Evolutionary conservation across 1,140 invertebrate genomes (phyloP).

Genomic region (Pseudachorutes palmiensis): DNA sequence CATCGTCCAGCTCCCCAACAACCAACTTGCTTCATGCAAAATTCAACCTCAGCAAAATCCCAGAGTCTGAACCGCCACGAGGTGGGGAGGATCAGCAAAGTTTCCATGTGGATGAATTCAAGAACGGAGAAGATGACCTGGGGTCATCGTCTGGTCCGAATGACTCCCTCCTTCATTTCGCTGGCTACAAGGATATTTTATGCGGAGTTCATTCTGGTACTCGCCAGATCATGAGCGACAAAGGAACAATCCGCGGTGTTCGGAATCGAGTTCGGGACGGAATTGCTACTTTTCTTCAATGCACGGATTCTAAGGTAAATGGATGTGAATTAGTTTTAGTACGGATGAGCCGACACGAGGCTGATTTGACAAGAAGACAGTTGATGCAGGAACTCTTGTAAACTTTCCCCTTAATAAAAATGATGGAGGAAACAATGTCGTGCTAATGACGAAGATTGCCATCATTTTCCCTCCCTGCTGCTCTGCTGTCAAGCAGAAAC

Average conservation of each 20-base stretch:
- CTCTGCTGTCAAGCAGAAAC: no score
- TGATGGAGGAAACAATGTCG: no score
- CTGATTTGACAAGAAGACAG: no score
- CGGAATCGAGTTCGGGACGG: conserved; percentile 87
- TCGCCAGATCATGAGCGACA: conserved; percentile 60
- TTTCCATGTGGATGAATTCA: conserved; percentile 70
- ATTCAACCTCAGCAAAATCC: not conserved
- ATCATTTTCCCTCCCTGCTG: no score
- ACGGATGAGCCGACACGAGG: no score
- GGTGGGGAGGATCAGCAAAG: conserved; percentile 21
- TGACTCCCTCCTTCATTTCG: conserved; percentile 49
- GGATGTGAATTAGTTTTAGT: not conserved
- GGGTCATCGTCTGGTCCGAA: no score
- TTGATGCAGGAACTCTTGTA: no score
- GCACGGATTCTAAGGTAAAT: conserved; percentile 61
- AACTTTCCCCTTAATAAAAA: no score
- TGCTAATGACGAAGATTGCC: no score
- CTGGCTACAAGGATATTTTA: conserved; percentile 67
- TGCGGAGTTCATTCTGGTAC: conserved; percentile 48
- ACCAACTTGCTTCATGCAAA: not conserved
- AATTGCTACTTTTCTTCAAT: conserved; percentile 83
- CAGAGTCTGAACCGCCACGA: conserved; percentile 37
- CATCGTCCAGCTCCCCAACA: not conserved
- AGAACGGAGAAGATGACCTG: conserved; percentile 42
- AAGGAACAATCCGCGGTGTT: conserved; percentile 83